Conservation (phyloP, 1,140 invertebrate genomes). For the Mya arenaria region DNA sequence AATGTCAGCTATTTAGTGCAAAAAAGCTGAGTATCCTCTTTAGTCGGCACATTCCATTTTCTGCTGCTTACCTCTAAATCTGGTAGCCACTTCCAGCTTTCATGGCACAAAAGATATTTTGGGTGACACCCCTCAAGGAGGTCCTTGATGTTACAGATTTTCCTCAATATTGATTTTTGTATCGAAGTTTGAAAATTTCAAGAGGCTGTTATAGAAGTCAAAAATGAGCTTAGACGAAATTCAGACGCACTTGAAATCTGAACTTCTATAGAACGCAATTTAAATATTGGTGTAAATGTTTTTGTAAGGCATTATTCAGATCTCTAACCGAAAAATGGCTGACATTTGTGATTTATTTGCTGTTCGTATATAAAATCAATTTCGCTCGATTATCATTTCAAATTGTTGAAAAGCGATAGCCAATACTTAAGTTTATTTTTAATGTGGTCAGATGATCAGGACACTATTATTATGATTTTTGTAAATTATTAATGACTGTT, state of each 20-base stretch:
- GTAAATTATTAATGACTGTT: no score
- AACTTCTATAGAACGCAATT: constrained; percentile 9
- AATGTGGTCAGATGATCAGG: no score
- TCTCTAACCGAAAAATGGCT: neutral
- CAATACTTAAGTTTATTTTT: neutral
- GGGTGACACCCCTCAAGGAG: neutral
- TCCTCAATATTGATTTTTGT: neutral
- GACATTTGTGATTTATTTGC: constrained; percentile 42
- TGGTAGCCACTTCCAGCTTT: neutral
- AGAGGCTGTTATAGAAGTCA: neutral
- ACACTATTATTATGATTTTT: no score
- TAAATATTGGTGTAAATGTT: constrained; percentile 40
- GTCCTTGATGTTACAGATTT: neutral
- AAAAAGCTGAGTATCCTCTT: no score
- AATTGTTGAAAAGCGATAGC: neutral
- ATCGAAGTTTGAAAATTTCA: neutral
- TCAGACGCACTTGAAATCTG: constrained; percentile 33
- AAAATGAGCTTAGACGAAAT: neutral
- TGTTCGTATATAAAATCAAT: constrained; percentile 5
- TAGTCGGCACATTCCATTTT: no score
- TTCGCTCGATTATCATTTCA: neutral
- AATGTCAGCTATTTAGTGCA: no score
- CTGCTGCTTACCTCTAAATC: no score
- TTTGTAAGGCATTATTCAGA: constrained; percentile 37
- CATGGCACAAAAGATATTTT: neutral